phyloP scores from a whole-genome alignment of 2,888 invertebrate species.

The Aphelenchoides bicaudatus region DNA sequence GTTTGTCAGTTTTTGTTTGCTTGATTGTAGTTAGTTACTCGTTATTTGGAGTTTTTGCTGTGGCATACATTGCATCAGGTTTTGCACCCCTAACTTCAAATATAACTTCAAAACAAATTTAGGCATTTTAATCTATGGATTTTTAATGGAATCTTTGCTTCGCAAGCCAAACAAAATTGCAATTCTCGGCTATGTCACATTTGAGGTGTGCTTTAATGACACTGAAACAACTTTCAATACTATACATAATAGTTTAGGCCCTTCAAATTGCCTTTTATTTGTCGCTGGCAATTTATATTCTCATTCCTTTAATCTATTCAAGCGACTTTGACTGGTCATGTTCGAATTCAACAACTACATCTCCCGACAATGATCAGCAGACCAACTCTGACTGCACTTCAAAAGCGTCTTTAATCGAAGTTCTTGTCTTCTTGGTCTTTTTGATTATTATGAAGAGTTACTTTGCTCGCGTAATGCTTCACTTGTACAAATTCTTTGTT shows the following conservation, averaged over 20 bases:
- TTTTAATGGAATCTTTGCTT: slow-evolving; percentile 28
- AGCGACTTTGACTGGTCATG: slow-evolving; percentile 8
- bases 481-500: slow-evolving; percentile 29
- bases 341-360: not conserved
- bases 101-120: not conserved
- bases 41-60: slow-evolving; percentile 26
- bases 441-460: slow-evolving; percentile 26
- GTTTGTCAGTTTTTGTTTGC: slow-evolving; percentile 31
- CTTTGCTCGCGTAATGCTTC: slow-evolving; percentile 27
- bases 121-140: slow-evolving; percentile 31
- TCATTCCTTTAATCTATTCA: slow-evolving; percentile 24
- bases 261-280: slow-evolving; percentile 36
- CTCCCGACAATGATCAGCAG: too few species aligned
- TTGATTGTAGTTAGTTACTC: slow-evolving; percentile 28
- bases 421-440: slow-evolving; percentile 26
- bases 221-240: not conserved
- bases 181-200: slow-evolving; percentile 28
- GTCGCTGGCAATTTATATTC: slow-evolving; percentile 28
- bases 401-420: slow-evolving; percentile 15
- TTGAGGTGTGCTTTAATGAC: slow-evolving; percentile 23
- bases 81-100: not conserved
- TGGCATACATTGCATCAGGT: slow-evolving; percentile 27
- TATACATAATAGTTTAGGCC: slow-evolving; percentile 21
- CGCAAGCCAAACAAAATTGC: slow-evolving; percentile 22
- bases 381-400: too few species aligned